phyloP scores from a whole-genome alignment of 2,888 invertebrate species.

The Synergus japonicus region DNA sequence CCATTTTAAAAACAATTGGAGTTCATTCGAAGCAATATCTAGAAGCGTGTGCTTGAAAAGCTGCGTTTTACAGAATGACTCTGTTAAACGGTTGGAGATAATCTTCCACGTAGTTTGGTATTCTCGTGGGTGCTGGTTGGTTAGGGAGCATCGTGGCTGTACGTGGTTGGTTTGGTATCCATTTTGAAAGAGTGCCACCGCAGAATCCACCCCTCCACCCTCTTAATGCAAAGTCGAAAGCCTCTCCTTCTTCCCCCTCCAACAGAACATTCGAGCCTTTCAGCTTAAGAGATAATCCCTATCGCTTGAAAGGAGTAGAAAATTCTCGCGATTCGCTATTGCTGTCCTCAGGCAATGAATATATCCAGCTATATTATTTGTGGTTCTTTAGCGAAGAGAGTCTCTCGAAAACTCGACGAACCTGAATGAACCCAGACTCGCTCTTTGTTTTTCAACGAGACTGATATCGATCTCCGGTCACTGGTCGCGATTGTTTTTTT shows the following conservation, averaged over 20 bases:
- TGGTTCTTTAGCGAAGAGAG: conserved; percentile 15
- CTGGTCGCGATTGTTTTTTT: conserved; percentile 57
- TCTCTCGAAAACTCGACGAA: conserved; percentile 29
- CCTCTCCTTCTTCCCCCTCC: conserved; percentile 22
- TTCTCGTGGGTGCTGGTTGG: conserved; percentile 27
- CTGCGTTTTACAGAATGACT: conserved; percentile 49
- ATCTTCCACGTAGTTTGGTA: conserved; percentile 49
- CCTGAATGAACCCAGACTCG: conserved; percentile 34
- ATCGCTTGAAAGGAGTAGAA: conserved; percentile 47
- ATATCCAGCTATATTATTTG: conserved; percentile 28
- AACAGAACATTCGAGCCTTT: conserved; percentile 40
- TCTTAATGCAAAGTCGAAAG: not conserved
- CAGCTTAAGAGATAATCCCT: conserved; percentile 46
- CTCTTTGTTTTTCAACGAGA: conserved; percentile 27
- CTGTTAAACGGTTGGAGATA: conserved; percentile 54
- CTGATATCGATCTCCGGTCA: conserved; percentile 47
- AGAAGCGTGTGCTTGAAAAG: conserved; percentile 42
- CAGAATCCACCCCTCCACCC: conserved; percentile 1
- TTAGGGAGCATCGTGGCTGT: conserved; percentile 17
- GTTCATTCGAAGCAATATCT: conserved; percentile 49
- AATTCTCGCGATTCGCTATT: conserved; percentile 38
- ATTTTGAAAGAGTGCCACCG: conserved; percentile 44
- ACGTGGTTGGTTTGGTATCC: conserved; percentile 34
- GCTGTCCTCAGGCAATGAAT: conserved; percentile 35
- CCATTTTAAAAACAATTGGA: conserved; percentile 25